Evolutionary conservation across 2,797 vertebrate genomes (phyloP).

Genomic region (Spinibarbus caldwelli): DNA sequence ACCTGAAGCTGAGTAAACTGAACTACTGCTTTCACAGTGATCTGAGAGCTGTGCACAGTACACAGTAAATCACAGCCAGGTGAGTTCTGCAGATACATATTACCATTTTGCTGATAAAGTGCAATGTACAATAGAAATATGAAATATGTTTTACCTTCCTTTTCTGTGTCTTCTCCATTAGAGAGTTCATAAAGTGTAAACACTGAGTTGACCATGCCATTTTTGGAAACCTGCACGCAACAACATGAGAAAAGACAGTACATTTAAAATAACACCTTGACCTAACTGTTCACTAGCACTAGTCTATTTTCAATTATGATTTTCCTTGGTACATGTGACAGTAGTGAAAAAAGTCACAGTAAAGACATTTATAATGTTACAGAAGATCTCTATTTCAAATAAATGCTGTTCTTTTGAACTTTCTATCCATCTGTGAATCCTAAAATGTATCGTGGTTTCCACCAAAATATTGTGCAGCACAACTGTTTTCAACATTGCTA

Average conservation of each 20-base stretch:
- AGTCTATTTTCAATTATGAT: too few species aligned
- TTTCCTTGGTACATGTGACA: too few species aligned
- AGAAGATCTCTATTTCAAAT: background rate
- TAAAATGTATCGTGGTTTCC: background rate
- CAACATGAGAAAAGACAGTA: background rate
- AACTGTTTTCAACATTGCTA: too few species aligned
- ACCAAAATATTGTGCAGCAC: background rate
- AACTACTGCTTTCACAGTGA: background rate
- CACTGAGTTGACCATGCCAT: constrained; percentile 92
- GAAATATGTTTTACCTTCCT: constrained; percentile 83
- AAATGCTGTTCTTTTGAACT: background rate
- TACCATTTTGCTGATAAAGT: background rate
- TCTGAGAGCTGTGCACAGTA: background rate
- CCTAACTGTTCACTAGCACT: too few species aligned
- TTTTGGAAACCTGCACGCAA: constrained; percentile 85
- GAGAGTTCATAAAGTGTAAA: constrained; percentile 93
- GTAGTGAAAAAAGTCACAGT: background rate
- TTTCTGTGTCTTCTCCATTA: constrained; percentile 91
- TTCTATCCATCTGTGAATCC: background rate
- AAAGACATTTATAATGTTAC: background rate
- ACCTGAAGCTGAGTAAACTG: too few species aligned
- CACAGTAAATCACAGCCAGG: background rate
- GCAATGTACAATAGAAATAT: background rate
- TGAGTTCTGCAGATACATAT: too few species aligned
- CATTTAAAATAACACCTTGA: background rate